phyloP scores from a whole-genome alignment of 2,797 vertebrate genomes.

The Tiaroga cobitis region DNA sequence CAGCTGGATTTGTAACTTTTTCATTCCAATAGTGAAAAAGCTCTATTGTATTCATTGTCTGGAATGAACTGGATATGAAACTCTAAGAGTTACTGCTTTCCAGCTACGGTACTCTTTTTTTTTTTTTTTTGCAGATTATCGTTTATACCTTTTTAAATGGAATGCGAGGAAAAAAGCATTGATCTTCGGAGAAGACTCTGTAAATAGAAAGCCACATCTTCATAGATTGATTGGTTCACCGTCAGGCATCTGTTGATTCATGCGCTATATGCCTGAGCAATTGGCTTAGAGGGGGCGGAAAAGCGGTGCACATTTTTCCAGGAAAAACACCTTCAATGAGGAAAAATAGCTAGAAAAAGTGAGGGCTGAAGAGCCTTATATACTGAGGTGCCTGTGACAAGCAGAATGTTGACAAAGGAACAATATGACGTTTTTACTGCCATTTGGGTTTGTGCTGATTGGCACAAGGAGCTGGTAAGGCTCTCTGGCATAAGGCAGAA shows the following conservation, averaged over 20 bases:
- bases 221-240: conserved; percentile 45
- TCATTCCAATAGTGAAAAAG: neutral
- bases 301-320: conserved; percentile 26
- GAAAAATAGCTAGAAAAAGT: conserved; percentile 20
- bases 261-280: conserved; percentile 32
- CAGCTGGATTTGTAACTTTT: conserved; percentile 23
- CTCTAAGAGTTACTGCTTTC: conserved; percentile 37
- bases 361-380: conserved; percentile 50
- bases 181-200: conserved; percentile 46
- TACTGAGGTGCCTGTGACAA: conserved; percentile 51
- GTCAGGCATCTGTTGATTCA: conserved; percentile 43
- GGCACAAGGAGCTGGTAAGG: conserved; percentile 50
- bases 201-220: conserved; percentile 52
- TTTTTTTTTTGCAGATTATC: neutral
- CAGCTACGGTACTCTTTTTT: neutral
- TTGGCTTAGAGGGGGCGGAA: conserved; percentile 30
- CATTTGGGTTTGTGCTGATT: conserved; percentile 61
- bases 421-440: conserved; percentile 56
- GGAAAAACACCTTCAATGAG: conserved; percentile 29
- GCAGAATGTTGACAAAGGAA: conserved; percentile 50
- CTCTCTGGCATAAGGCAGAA: conserved; percentile 50
- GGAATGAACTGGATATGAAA: conserved; percentile 16
- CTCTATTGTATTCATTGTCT: conserved; percentile 22
- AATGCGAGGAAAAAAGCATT: conserved; percentile 37
- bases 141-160: conserved; percentile 26